These are phyloP conservation scores for Thoracochromis brauschi DNA, from an alignment of 2,113 vertebrate species.

Conservation along the genomic window DNA sequence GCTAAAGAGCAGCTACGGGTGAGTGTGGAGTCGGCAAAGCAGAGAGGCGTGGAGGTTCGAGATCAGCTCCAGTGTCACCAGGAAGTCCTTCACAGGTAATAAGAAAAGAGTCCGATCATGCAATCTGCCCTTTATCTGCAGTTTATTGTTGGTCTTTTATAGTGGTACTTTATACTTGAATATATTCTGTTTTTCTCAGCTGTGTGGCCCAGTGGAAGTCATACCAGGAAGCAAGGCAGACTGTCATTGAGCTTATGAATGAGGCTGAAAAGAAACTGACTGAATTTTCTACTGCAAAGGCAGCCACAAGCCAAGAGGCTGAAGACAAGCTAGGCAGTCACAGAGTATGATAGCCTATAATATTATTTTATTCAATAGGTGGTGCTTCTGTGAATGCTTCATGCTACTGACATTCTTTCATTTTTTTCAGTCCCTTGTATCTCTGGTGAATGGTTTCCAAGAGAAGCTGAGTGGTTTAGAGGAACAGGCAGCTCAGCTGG, in stretches of 20 bases:
- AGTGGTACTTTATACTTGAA: background rate
- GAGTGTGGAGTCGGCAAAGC: constrained; percentile 74
- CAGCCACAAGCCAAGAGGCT: constrained; percentile 77
- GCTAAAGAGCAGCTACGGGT: constrained; percentile 77
- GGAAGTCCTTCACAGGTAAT: constrained; percentile 84
- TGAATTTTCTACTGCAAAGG: constrained; percentile 87
- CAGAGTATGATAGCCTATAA: constrained; percentile 68
- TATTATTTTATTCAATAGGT: background rate
- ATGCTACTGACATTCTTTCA: background rate
- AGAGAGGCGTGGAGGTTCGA: constrained; percentile 71
- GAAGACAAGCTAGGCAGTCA: constrained; percentile 83
- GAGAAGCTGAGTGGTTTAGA: constrained; percentile 86
- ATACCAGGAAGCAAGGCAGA: constrained; percentile 85
- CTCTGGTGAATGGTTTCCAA: constrained; percentile 83
- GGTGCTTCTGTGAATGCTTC: background rate
- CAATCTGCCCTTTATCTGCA: background rate
- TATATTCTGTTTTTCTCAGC: constrained; percentile 59
- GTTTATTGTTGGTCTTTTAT: background rate
- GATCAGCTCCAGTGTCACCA: constrained; percentile 78
- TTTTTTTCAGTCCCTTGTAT: constrained; percentile 76
- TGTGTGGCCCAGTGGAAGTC: constrained; percentile 83
- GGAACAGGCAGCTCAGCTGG: constrained; percentile 79
- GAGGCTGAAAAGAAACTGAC: constrained; percentile 89
- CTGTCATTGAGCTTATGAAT: constrained; percentile 89
- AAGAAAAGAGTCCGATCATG: background rate